Evolutionary conservation across 2,113 vertebrate genomes (phyloP), one percentile per base, ranked within the genome.

Genomic region (Alouatta palliata): DNA sequence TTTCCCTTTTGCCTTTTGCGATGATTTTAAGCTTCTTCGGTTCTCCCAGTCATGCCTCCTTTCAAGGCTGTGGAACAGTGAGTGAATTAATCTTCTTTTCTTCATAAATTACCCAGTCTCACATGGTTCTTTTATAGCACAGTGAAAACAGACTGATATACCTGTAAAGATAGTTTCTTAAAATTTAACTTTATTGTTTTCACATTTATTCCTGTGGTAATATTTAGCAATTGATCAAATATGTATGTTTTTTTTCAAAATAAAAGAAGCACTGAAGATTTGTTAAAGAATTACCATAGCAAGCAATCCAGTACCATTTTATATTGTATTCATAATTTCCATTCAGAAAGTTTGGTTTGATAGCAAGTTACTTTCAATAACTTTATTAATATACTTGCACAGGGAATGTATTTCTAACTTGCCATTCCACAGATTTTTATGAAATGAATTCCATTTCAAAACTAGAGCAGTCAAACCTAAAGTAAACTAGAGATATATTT

Each of bases 401-500:
- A 54, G 21, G 8, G 32, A 91, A 23, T 95, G 66, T 88, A 75
- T 90, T 93, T 97, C 17, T 58, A 77, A 86, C 54, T 11, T 90
- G 3, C 47, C 81, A 89, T 1, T 49, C 6, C 32, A 27, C 25
- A 79, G 35, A 25, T 23, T 64, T 94, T 96, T 88, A 56, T 68
- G 7, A 90, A 95, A 80, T 85, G 79, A 83, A 91, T 85, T 81
- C 2, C 4, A 94, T 73, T 93, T 77, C 19, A 89, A 40, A 56
- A 56, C 27, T 17, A 75, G 8, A 75, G 14, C 40, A 58, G 35
- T 70, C 21, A 88, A 70, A 58, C 7, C 27, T 87, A 49, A 92
- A 73, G 20, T 47, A 96, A 58, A 90, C 49, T 61, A 83, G 9
- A 45, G 27, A 91, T 35, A 35, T 49, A 86, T 64, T 79, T 95